Base-by-base conservation (phyloP, 2,113 vertebrate genomes). In the Silurus asotus region DNA sequence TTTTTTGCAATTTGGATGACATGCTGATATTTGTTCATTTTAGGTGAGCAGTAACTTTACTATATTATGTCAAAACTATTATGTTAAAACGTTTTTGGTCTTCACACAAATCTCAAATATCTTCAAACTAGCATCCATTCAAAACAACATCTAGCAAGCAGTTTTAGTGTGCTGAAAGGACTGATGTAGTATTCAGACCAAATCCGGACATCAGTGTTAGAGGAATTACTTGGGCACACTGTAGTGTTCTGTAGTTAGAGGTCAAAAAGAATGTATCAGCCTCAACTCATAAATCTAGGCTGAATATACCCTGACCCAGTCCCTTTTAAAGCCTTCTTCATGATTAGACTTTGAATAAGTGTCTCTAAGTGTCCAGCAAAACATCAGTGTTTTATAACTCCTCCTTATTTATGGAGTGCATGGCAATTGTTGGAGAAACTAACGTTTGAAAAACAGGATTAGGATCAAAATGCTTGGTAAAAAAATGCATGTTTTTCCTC, bases 201-300 rank as follows among this genome's bases (percentile, higher is more conserved):
- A 89, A 56, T 53, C 77, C 17, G 14, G 67, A 45, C n/a, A 67
- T 69, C 61, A 84, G 51, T 82, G 20, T 59, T 37, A 82, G 74
- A 78, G 72, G 59, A 82, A 62, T 45, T 51, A 59, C 28, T 69
- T 81, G 45, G 56, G 56, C 55, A 88, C 6, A 14, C 14, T 51
- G 65, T 77, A 49, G 77, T 51, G 51, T 70, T 87, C 23, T 87
- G 55, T 7, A 83, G 78, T 69, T 25, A 72, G 23, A 9, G 53
- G 84, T 86, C 82, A 89, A 37, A 37, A 37, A 37, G 37, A 37
- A 37, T 37, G 20, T 51, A 62, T 17, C 78, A 77, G 74, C 37
- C 58, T 84, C 59, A 83, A 61, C 58, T 88, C 53, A 78, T 87
- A 84, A 81, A 89, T 87, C 83, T 74, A 51, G 49, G 19, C 37